These are phyloP conservation scores for Rhodinocichla rosea DNA, from an alignment of 2,113 vertebrate genomes.

Conservation along the genomic window DNA sequence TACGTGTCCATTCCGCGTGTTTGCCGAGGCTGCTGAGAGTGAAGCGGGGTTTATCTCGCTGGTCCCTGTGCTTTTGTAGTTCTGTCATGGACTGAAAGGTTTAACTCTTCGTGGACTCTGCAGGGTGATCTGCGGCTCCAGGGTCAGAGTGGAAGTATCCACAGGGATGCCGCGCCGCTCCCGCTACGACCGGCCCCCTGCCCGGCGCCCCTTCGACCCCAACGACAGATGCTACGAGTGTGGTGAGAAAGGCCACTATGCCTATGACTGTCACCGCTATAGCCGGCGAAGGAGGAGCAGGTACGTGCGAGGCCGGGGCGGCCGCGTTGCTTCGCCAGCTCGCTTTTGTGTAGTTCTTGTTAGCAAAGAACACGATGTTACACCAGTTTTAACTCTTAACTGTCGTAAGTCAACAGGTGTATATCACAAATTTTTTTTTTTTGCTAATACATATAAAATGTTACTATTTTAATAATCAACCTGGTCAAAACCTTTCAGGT, in stretches of 20 bases:
- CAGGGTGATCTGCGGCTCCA: constrained; percentile 5
- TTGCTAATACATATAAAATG: constrained; percentile 61
- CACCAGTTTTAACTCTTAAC: too few species aligned
- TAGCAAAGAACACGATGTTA: constrained; percentile 10
- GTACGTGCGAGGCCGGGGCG: constrained; percentile 64
- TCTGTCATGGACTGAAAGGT: background rate
- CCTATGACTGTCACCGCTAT: constrained; percentile 88
- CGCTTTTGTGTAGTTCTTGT: constrained; percentile 36
- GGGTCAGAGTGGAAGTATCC: constrained; percentile 82
- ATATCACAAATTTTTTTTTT: background rate
- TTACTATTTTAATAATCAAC: constrained; percentile 85
- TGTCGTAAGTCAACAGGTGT: too few species aligned
- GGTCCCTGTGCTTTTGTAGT: background rate
- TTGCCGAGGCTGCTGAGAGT: background rate
- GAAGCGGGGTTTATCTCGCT: accelerated
- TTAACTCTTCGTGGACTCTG: background rate
- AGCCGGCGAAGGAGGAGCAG: constrained; percentile 83
- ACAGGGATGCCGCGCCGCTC: constrained; percentile 87
- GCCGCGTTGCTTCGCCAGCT: constrained; percentile 29
- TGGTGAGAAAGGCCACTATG: constrained; percentile 89
- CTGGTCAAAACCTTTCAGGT: background rate
- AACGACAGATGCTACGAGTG: constrained; percentile 76
- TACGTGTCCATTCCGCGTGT: background rate
- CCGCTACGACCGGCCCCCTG: constrained; percentile 72
- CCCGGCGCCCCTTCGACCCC: constrained; percentile 70